A percentile compares a stretch with the other conserved stretches of the same genome.
These are phyloP conservation scores for Nipponacmea schrenckii DNA, from an alignment of 2,888 invertebrate species.

Conservation along the genomic window DNA sequence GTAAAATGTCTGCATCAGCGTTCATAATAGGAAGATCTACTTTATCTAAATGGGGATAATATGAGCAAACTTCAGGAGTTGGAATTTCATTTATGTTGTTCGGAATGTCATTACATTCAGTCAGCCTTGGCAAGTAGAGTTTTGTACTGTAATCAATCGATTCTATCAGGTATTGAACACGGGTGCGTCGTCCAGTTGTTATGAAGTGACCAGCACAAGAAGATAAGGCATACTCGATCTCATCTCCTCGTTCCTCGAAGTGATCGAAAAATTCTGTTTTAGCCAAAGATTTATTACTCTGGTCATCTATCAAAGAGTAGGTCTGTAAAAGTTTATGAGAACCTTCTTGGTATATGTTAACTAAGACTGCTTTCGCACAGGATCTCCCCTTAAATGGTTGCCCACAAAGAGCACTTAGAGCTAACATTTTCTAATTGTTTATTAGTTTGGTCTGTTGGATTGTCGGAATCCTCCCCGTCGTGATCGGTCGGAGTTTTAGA, in stretches of 20 bases:
- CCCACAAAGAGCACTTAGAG: too few species aligned
- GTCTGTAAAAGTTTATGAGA: background rate
- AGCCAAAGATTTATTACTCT: background rate
- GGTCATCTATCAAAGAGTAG: constrained; percentile 7
- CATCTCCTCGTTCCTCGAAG: background rate
- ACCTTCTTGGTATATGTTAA: background rate
- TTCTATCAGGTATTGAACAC: background rate
- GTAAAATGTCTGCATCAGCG: background rate
- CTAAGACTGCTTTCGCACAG: background rate
- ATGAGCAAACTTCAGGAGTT: constrained; percentile 1
- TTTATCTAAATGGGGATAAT: constrained; percentile 7
- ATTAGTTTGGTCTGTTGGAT: too few species aligned
- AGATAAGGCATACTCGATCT: too few species aligned
- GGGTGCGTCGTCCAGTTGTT: too few species aligned
- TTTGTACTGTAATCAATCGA: background rate
- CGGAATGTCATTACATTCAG: constrained; percentile 14
- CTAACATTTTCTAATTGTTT: too few species aligned
- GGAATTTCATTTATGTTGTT: constrained; percentile 12
- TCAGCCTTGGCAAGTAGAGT: background rate
- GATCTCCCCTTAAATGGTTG: background rate
- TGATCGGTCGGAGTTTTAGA: too few species aligned
- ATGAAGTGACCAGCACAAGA: too few species aligned
- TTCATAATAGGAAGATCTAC: background rate
- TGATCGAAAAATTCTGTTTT: background rate
- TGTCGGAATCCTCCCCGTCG: too few species aligned